These are phyloP conservation scores for Echiichthys vipera DNA, from an alignment of 2,797 vertebrate species.

Conservation along the genomic window DNA sequence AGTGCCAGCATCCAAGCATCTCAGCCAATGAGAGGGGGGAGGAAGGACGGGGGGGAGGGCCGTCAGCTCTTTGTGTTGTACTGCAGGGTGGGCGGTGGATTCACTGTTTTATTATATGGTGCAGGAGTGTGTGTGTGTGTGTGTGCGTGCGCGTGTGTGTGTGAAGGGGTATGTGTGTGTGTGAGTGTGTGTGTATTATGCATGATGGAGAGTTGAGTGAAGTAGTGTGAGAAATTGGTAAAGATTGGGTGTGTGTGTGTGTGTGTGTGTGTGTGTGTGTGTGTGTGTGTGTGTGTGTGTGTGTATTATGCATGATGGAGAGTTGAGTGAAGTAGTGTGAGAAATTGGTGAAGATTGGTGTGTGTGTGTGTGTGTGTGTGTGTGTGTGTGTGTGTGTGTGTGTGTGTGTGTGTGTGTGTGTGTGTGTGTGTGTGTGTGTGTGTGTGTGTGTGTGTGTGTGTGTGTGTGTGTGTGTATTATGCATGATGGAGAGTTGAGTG, in stretches of 20 bases:
- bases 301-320: no score
- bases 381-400: no score
- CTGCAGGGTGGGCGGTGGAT: constrained; percentile 72
- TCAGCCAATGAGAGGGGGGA: constrained; percentile 62
- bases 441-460: not conserved
- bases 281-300: constrained; percentile 39
- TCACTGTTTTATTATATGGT: constrained; percentile 56
- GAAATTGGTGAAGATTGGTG: no score
- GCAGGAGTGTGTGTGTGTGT: constrained; percentile 51
- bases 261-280: constrained; percentile 20
- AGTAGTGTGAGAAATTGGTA: constrained; percentile 27
- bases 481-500: constrained; percentile 10
- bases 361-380: no score
- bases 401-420: constrained; percentile 35
- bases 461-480: constrained; percentile 13
- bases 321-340: no score
- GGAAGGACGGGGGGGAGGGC: constrained; percentile 59
- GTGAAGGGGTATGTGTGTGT: constrained; percentile 38
- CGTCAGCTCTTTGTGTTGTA: constrained; percentile 67
- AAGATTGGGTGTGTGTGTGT: not conserved
- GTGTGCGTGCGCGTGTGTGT: constrained; percentile 21
- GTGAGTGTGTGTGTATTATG: constrained; percentile 22
- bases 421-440: constrained; percentile 14
- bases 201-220: constrained; percentile 12
- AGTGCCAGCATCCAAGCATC: constrained; percentile 71